Base-by-base conservation (phyloP, 1,140 invertebrate species). In the Conopomorpha cramerella region DNA sequence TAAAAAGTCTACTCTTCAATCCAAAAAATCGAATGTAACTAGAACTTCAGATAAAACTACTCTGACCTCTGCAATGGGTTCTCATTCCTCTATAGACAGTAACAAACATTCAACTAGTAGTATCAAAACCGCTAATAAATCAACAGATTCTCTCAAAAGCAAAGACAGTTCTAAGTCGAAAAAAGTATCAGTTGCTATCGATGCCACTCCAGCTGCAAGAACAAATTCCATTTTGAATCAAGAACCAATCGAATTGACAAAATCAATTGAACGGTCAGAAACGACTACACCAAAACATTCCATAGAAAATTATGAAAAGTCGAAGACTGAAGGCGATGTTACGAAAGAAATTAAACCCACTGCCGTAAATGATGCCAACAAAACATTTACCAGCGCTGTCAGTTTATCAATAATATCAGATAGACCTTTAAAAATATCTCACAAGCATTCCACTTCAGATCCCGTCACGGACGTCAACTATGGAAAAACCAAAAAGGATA, bases 401-500 rank as follows among this genome's bases (percentile, higher is more conserved):
- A 81, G 74, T 34, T 48, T 82, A 12, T 66, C 68, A 1, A 45
- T 70, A 35, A 45, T 46, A 12, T 46, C 62, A 45, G 51, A 61
- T 35, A 59, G 43, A 29, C 59, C 63, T 13, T 58, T 82, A n/a
- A 74, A 76, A 56, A 82, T 83, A 44, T 81, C 84, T 36, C 86
- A 90, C 57, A 80, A 83, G 34, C 87, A 90, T 77, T 88, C 88
- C n/a, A 81, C 79, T 34, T 90, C 88, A 17, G 88, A 91, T 68
- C 84, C 85, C 0, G 81, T 85, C 1, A 78, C 81, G 38, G 82
- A 81, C 44, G 51, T 79, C 0, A 70, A 78, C 37, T 80, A 78
- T 48, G 65, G 65, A 45, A 63, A 70, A 40, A 43, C 77, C 41
- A 46, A 67, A 45, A 57, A 49, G 46, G 53, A 77, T 18, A 61